phyloP scores from a whole-genome alignment of 2,113 vertebrate genomes.

The Zootoca vivipara region DNA sequence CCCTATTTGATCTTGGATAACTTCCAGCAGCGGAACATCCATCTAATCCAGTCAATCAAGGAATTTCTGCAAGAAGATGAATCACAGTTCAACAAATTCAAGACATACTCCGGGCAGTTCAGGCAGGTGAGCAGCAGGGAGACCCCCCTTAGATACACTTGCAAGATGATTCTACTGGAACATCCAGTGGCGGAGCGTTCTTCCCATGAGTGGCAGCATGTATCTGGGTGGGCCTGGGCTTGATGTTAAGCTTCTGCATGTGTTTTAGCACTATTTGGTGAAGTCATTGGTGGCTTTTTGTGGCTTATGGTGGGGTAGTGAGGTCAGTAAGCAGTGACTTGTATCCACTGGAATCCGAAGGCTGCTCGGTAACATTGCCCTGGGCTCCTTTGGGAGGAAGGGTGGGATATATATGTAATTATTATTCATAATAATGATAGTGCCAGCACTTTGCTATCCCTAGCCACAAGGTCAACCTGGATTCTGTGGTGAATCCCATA shows the following conservation, averaged over 20 bases:
- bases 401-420: no score
- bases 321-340: neutral
- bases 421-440: neutral
- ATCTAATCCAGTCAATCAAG: conserved; percentile 93
- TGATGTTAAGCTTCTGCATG: neutral
- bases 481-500: neutral
- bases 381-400: no score
- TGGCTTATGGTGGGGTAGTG: neutral
- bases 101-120: conserved; percentile 93
- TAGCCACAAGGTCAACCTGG: neutral
- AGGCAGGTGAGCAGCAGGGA: conserved; percentile 84
- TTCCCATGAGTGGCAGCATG: neutral
- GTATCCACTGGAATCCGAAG: neutral
- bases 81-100: conserved; percentile 92
- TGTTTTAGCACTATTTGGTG: neutral
- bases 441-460: neutral
- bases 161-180: no score
- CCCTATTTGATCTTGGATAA: conserved; percentile 90
- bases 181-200: neutral
- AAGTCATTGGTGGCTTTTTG: neutral
- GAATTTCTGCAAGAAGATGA: conserved; percentile 89
- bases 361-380: neutral
- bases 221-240: neutral
- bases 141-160: neutral
- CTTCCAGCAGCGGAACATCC: conserved; percentile 93